These are phyloP conservation scores for Phalera bucephala DNA, from an alignment of 2,888 invertebrate genomes.

Conservation along the genomic window DNA sequence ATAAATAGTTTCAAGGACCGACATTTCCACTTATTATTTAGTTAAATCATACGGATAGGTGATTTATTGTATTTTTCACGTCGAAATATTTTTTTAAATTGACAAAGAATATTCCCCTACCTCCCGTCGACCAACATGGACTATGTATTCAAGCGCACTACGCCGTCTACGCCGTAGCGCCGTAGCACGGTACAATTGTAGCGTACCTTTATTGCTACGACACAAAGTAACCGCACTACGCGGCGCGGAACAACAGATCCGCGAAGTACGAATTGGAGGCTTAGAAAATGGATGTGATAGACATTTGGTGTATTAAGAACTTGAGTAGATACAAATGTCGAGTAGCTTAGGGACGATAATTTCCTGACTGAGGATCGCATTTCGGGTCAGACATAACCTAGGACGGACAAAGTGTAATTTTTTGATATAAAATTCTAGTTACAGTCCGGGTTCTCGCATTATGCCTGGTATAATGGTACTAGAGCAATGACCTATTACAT, in stretches of 20 bases:
- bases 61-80: background rate
- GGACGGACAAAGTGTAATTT: no score
- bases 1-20: no score
- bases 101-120: no score
- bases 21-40: no score
- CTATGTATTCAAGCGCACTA: slow-evolving; percentile 2
- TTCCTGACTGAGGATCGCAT: no score
- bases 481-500: no score
- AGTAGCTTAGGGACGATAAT: no score
- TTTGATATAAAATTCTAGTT: no score
- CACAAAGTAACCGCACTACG: slow-evolving; percentile 62
- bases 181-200: slow-evolving; percentile 41
- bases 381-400: no score
- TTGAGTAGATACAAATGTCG: background rate
- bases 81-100: background rate
- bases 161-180: slow-evolving; percentile 15
- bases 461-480: no score
- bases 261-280: slow-evolving; percentile 13
- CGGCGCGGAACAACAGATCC: slow-evolving; percentile 38
- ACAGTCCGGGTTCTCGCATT: no score
- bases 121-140: no score
- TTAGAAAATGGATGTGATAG: slow-evolving; percentile 33
- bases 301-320: background rate
- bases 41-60: background rate
- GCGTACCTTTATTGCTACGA: slow-evolving; percentile 59